Conservation (phyloP, 2,797 vertebrate species). For the Sebastes reedi region DNA sequence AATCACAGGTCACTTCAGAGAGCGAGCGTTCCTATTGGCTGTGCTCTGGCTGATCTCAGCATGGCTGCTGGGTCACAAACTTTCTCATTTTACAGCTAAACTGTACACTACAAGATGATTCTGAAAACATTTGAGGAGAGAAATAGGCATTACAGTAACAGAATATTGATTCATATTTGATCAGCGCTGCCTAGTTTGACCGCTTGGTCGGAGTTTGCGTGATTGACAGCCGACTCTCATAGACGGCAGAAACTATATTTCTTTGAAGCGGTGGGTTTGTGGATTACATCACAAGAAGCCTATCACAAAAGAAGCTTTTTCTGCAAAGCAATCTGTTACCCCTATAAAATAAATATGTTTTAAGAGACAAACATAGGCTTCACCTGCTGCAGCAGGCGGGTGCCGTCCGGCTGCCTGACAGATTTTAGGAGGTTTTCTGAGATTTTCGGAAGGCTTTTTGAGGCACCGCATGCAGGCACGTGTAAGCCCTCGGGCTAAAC, state of each 20-base stretch:
- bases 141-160: no score
- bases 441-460: neutral
- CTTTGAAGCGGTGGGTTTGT: neutral
- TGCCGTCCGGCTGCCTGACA: neutral
- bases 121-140: no score
- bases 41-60: no score
- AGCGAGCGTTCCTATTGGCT: no score
- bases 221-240: no score
- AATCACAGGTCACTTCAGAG: no score
- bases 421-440: neutral
- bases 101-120: no score
- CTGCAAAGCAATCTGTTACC: neutral
- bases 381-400: neutral
- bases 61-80: no score
- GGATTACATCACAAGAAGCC: neutral
- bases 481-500: constrained; percentile 20
- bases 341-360: neutral
- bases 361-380: neutral
- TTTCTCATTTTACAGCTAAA: no score
- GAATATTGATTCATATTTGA: no score
- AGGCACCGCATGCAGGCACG: neutral
- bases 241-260: neutral
- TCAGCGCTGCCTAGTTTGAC: no score
- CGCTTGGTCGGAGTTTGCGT: no score
- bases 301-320: neutral